Evolutionary conservation across 2,888 invertebrate species (phyloP).

Genomic region (Calameuta idolon): DNA sequence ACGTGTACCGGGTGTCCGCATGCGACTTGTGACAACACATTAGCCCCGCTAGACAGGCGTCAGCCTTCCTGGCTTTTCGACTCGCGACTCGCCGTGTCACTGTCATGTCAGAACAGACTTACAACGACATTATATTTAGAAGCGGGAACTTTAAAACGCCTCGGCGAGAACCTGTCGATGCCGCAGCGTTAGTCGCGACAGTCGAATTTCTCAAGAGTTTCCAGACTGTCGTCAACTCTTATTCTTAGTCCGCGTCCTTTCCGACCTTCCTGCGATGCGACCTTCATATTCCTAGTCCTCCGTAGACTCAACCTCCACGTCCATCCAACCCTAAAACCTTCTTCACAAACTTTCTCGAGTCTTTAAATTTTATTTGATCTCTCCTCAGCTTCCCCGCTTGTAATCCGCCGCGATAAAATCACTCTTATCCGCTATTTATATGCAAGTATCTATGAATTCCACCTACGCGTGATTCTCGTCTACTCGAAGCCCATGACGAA

Average conservation of each 20-base stretch:
- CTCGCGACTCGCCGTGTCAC: constrained; percentile 39
- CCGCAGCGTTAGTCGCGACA: constrained; percentile 4
- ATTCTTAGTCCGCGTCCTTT: not conserved
- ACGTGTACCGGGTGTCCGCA: constrained; percentile 6
- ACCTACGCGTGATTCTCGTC: no score
- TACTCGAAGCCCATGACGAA: not conserved
- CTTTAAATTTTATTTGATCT: not conserved
- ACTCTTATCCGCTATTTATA: not conserved
- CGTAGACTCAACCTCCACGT: not conserved
- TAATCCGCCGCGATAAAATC: not conserved
- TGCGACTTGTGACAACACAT: constrained; percentile 51
- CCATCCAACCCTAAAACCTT: not conserved
- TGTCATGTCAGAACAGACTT: constrained; percentile 42
- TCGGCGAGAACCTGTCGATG: constrained; percentile 43
- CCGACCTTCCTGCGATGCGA: not conserved
- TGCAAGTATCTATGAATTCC: not conserved
- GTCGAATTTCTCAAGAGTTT: not conserved
- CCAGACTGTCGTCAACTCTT: not conserved
- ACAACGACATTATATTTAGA: constrained; percentile 54
- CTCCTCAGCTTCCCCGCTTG: not conserved
- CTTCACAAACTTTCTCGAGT: not conserved
- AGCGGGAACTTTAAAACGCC: constrained; percentile 36
- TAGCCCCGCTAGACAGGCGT: constrained; percentile 47
- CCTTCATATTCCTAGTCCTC: not conserved
- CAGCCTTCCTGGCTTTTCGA: constrained; percentile 35